Evolutionary conservation across 2,888 invertebrate species (phyloP), one percentile per base, ranked within the genome.

Genomic region (Barypeithes pellucidus): DNA sequence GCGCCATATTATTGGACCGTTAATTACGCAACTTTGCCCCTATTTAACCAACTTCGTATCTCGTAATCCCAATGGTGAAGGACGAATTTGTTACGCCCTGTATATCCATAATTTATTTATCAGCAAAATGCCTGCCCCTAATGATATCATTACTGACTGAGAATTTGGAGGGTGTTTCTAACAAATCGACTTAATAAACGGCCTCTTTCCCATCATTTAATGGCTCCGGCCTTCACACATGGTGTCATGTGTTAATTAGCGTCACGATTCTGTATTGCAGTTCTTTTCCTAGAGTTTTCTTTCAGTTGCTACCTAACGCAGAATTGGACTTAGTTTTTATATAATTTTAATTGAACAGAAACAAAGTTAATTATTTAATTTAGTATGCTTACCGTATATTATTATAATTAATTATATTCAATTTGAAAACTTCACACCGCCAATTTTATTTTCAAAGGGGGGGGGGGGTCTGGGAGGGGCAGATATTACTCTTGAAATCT

Each of bases 171-270:
- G 54, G 33, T 33, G 54, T 57, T 57, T 18, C 54, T 33, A 33
- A 57, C 54, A 57, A 57, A 57, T 57, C 54, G 54, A 33, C 33
- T 33, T 33, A 57, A 57, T 57, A 33, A 57, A 57, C 33, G 33
- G 54, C 36, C 54, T 16, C 33, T 57, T 57, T 57, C 33, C 54
- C 33, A 33, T 57, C 54, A 33, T 16, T 18, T 36, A 57, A 57
- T 57, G 54, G 9, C 54, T 57, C 33, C 16, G 16, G 14, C 16
- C 18, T 57, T 9, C 78, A 78, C 81, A 81, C 79, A 76, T 81
- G 82, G 81, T 73, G 72, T 77, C 79, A 81, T 77, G 80, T 82
- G 81, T 80, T 80, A 81, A 82, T 81, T 81, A 80, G 78, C 71
- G 73, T 72, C 67, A 75, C 77, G 45, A 67, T 57, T 33, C 54